Conservation (phyloP, 1,140 invertebrate genomes). For the Tetragnatha versicolor region DNA sequence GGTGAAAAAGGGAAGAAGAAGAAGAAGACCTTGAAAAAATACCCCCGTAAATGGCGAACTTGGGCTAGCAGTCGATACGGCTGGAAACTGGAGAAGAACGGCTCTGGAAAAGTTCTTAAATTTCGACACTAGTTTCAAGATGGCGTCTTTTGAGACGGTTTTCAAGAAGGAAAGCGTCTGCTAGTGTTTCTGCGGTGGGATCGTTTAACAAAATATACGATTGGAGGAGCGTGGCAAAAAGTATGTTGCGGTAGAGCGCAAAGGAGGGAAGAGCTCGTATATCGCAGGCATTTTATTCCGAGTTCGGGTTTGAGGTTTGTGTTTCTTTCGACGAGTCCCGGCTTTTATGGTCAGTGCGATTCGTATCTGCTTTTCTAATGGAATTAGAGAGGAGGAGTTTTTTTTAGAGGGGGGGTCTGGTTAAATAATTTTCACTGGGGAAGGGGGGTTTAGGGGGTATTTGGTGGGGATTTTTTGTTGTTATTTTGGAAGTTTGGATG, state of each 20-base stretch:
- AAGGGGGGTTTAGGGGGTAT: too few relatives aligned
- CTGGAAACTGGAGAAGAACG: conserved; percentile 33
- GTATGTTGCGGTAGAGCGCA: conserved; percentile 38
- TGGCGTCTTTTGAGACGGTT: conserved; percentile 28
- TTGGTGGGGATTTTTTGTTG: too few relatives aligned
- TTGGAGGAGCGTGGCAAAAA: conserved; percentile 24
- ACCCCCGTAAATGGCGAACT: not conserved
- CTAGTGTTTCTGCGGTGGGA: conserved; percentile 39
- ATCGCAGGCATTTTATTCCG: conserved; percentile 2
- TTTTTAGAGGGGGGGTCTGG: too few relatives aligned
- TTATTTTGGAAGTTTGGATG: too few relatives aligned
- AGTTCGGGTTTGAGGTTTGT: too few relatives aligned
- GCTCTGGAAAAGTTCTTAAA: conserved; percentile 49
- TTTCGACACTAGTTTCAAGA: conserved; percentile 52
- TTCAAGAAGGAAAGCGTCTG: conserved; percentile 28
- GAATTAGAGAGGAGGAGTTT: too few relatives aligned
- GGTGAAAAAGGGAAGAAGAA: not conserved
- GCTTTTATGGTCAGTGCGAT: too few relatives aligned
- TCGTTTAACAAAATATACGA: conserved; percentile 51
- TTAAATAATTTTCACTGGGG: too few relatives aligned
- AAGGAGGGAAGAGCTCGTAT: conserved; percentile 24
- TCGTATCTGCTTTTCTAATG: too few relatives aligned
- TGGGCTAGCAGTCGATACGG: conserved; percentile 33
- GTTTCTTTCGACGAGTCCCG: too few relatives aligned
- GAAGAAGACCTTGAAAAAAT: conserved; percentile 23